Percentiles rank a stretch among this genome's conserved stretches.
Evolutionary conservation across 2,113 vertebrate species (phyloP).

Genomic region (Myrmophylax atrothorax): DNA sequence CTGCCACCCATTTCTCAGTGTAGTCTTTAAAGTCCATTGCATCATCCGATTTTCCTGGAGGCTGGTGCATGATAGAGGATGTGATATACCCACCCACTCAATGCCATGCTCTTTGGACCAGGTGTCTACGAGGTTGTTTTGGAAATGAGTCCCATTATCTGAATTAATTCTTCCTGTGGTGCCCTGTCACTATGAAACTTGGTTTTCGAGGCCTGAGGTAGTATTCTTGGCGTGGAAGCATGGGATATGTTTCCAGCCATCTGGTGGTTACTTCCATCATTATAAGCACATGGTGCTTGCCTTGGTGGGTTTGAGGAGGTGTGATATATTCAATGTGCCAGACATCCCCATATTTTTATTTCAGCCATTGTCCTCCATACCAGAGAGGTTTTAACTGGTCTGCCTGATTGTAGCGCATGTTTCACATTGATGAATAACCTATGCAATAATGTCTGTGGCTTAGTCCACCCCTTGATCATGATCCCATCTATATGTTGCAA

Average conservation of each 20-base stretch:
- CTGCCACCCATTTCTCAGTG: neutral
- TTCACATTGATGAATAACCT: neutral
- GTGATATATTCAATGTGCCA: neutral
- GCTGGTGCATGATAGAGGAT: neutral
- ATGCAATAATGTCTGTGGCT: neutral
- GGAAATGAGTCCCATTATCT: neutral
- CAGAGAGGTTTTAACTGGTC: neutral
- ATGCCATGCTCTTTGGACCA: neutral
- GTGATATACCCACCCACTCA: neutral
- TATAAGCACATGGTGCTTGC: neutral
- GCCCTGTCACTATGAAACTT: too few species aligned
- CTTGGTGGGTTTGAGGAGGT: neutral
- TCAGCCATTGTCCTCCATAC: neutral
- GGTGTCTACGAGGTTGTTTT: neutral
- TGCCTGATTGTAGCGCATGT: neutral
- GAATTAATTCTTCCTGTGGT: neutral
- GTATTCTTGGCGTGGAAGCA: neutral
- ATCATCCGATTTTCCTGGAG: accelerated
- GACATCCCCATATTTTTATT: neutral
- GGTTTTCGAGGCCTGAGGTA: neutral
- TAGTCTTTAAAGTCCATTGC: neutral
- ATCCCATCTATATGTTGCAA: neutral
- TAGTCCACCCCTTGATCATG: neutral
- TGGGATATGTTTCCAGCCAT: neutral
- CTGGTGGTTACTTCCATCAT: neutral